Evolutionary conservation across 2,113 vertebrate species (phyloP).

Genomic region (Semnopithecus entellus): DNA sequence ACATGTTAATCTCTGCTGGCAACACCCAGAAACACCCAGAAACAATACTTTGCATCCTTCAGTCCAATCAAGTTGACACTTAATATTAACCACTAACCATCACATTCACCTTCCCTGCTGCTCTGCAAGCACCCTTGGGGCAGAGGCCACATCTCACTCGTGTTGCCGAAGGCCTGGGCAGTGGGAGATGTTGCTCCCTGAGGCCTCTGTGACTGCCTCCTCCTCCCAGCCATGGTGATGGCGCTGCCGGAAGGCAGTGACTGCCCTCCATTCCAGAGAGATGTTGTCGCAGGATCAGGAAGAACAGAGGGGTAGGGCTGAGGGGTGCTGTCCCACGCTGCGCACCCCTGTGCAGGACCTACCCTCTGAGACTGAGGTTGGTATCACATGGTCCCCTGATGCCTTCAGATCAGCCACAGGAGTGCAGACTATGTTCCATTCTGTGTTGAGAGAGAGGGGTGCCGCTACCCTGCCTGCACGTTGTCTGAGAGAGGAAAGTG

Average conservation of each 20-base stretch:
- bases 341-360: fast-evolving
- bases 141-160: neutral
- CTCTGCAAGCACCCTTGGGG: neutral
- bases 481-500: neutral
- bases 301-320: neutral
- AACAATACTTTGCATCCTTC: too few relatives aligned
- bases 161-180: too few relatives aligned
- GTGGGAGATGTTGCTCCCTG: neutral
- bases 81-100: too few relatives aligned
- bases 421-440: neutral
- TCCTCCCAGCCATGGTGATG: neutral
- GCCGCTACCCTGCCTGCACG: too few relatives aligned
- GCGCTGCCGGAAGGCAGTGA: neutral
- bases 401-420: neutral
- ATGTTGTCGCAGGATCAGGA: neutral
- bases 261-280: neutral
- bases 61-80: too few relatives aligned
- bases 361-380: neutral
- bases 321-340: fast-evolving
- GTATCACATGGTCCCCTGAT: too few relatives aligned
- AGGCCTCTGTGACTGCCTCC: too few relatives aligned
- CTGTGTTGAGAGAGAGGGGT: neutral
- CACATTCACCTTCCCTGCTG: too few relatives aligned
- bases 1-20: too few relatives aligned
- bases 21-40: too few relatives aligned